Percentiles rank a stretch among this genome's conserved stretches.
Evolutionary conservation across 1,140 invertebrate genomes (phyloP).

Genomic region (Achroia grisella): DNA sequence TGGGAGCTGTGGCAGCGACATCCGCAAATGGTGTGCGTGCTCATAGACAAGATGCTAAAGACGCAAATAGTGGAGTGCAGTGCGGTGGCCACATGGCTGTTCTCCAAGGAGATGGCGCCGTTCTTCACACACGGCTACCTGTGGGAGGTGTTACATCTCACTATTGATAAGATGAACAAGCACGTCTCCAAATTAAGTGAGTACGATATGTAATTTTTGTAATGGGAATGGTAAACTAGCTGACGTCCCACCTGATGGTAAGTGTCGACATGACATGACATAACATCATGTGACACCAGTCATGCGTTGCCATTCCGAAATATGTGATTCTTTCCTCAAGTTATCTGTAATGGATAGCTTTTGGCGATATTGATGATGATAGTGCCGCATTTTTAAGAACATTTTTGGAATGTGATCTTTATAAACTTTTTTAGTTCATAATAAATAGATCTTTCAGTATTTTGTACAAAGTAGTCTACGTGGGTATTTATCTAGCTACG

Average conservation of each 20-base stretch:
- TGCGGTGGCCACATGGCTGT: conserved; percentile 98
- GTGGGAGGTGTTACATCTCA: conserved; percentile 98
- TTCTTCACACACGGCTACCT: conserved; percentile 97
- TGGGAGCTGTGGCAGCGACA: conserved; percentile 96
- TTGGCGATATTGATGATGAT: not conserved
- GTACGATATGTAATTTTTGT: conserved; percentile 11
- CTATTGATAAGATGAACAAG: conserved; percentile 97
- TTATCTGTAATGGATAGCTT: not conserved
- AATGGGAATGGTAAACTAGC: no score
- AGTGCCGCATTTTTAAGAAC: no score
- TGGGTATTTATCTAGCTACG: no score
- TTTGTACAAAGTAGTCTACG: no score
- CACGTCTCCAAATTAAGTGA: conserved; percentile 89
- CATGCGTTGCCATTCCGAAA: not conserved
- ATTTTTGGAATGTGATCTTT: no score
- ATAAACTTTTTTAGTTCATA: no score
- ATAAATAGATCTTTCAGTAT: no score
- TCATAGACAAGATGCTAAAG: conserved; percentile 98
- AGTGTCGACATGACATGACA: no score
- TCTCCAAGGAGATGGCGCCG: conserved; percentile 95
- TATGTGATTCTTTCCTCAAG: no score
- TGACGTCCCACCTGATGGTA: no score
- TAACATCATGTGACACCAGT: no score
- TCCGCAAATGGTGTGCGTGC: conserved; percentile 96
- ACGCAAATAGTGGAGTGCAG: conserved; percentile 97